Evolutionary conservation across 2,113 vertebrate species (phyloP).

Genomic region (Prunella himalayana): DNA sequence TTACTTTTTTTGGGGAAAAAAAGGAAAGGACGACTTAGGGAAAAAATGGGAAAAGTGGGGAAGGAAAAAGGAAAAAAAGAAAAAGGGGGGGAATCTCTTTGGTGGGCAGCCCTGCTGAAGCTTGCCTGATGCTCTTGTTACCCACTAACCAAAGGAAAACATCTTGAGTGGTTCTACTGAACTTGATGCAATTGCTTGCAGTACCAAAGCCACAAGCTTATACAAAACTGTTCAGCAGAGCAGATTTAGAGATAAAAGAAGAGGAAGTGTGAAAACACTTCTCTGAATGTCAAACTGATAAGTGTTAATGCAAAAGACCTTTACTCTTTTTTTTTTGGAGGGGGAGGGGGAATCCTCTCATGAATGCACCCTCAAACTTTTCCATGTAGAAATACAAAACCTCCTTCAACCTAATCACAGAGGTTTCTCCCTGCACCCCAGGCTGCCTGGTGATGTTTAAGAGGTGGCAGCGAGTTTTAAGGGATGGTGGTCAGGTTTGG

Average conservation of each 20-base stretch:
- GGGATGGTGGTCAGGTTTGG: background rate
- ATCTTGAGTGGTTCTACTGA: background rate
- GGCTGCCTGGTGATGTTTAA: background rate
- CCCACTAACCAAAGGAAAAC: background rate
- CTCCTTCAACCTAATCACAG: background rate
- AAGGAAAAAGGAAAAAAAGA: background rate
- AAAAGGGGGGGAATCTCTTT: background rate
- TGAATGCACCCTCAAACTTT: background rate
- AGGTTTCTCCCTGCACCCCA: fast-evolving
- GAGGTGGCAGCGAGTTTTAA: background rate
- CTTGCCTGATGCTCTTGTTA: background rate
- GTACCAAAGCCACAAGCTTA: background rate
- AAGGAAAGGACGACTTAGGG: background rate
- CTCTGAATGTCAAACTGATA: background rate
- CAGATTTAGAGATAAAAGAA: background rate
- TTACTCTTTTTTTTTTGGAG: background rate
- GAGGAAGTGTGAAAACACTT: background rate
- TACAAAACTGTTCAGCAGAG: background rate
- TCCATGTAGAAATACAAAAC: background rate
- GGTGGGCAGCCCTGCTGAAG: background rate
- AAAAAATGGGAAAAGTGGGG: background rate
- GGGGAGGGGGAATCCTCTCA: fast-evolving
- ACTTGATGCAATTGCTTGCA: background rate
- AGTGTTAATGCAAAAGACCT: background rate
- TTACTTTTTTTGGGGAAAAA: too few species aligned